Base-by-base conservation (phyloP, 2,797 vertebrate genomes). In the Harpagifer antarcticus region DNA sequence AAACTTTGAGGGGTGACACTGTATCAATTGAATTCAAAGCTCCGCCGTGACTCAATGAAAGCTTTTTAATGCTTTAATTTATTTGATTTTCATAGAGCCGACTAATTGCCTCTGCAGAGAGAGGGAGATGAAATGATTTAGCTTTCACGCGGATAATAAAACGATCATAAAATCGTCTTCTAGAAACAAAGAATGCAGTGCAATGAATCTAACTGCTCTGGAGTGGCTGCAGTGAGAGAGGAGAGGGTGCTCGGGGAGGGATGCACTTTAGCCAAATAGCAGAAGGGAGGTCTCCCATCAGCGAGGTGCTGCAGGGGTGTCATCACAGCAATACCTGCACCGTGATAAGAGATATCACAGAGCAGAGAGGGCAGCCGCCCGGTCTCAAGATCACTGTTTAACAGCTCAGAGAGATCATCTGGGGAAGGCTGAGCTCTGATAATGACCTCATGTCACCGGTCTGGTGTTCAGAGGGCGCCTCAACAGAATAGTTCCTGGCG, bases 121-220 rank as follows among this genome's bases (percentile, higher is more conserved):
- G 56, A 60, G 48, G 31, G 71, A 74, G 72, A 81, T 67, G 68
- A 74, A 70, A 79, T 61, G 74, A 86, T 85, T 87, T n/a, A 68
- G 79, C 59, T 72, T 85, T 85, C 74, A 83, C 66, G 78, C 72
- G 67, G 80, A 85, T 82, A 74, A 77, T 86, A 83, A 89, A 90
- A 79, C 8, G 33, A 85, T 90, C 70, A 59, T 90, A 86, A 89
- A 86, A 77, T 80, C 59, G 20, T 82, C 74, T 76, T 78, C 78
- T 64, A 79, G 85, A 84, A 87, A 85, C 86, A 84, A 84, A 76
- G 68, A 84, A 71, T 44, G 52, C 56, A 76, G 61, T 53, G n/a
- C 54, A 23, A 61, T 86, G 81, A 89, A 82, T 89, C 81, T 86
- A 68, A 68, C 69, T 19, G 14, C 72, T 50, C 45, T 78, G 37